These are phyloP conservation scores for Colistium nudipinnis DNA, from an alignment of 2,113 vertebrate genomes.

Conservation along the genomic window DNA sequence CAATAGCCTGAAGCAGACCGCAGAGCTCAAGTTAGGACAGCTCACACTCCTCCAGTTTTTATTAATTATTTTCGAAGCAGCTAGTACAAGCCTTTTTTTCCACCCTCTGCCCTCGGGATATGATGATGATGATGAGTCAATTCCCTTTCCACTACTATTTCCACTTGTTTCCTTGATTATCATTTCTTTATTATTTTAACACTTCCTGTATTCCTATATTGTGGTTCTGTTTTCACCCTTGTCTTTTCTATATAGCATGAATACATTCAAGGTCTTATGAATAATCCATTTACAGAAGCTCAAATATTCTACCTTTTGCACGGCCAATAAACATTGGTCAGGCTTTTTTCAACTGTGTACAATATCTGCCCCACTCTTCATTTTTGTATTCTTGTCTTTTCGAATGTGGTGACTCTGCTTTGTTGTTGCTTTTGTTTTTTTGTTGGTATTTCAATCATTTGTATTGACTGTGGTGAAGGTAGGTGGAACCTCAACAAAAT, in stretches of 20 bases:
- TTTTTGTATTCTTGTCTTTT: not conserved
- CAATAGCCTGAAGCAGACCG: slow-evolving; percentile 46
- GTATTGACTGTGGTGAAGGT: not conserved
- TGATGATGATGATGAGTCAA: slow-evolving; percentile 44
- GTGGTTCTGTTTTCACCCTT: not conserved
- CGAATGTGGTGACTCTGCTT: not conserved
- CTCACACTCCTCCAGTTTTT: slow-evolving; percentile 12
- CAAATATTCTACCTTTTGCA: not conserved
- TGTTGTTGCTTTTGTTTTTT: not conserved
- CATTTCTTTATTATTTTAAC: not conserved
- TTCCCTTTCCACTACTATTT: slow-evolving; percentile 18
- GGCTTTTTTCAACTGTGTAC: not conserved
- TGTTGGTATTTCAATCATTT: not conserved
- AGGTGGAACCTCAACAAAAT: not conserved
- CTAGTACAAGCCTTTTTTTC: slow-evolving; percentile 25
- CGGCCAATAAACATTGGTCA: not conserved
- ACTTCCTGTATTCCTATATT: not conserved
- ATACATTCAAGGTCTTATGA: not conserved
- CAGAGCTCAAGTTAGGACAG: slow-evolving; percentile 55
- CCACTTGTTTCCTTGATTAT: slow-evolving; percentile 18
- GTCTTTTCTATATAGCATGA: not conserved
- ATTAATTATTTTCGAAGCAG: slow-evolving; percentile 62
- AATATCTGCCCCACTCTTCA: not conserved
- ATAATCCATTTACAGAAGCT: not conserved
- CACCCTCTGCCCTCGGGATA: slow-evolving; percentile 18